These are phyloP conservation scores for Agonopterix arenella DNA, from an alignment of 2,888 invertebrate genomes.

Conservation along the genomic window DNA sequence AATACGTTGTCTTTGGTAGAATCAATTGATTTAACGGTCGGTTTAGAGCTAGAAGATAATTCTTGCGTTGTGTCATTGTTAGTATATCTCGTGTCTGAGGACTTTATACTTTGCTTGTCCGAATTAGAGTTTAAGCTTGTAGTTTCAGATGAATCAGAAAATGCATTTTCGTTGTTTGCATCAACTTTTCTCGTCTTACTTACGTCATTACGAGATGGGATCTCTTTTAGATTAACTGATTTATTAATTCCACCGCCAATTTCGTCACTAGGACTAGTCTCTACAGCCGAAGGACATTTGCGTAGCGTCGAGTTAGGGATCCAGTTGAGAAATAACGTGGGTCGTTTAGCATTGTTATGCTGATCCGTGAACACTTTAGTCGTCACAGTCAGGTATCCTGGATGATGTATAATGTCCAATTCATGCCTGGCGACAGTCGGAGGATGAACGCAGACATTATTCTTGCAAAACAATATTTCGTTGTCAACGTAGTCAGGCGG, in stretches of 20 bases:
- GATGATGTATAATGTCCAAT: slow-evolving; percentile 91
- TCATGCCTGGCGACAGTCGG: slow-evolving; percentile 89
- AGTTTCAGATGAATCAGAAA: slow-evolving; percentile 74
- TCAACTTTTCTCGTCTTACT: slow-evolving; percentile 42
- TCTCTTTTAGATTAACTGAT: slow-evolving; percentile 39
- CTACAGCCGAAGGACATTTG: slow-evolving; percentile 87
- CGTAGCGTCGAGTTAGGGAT: slow-evolving; percentile 94
- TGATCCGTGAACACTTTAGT: slow-evolving; percentile 88
- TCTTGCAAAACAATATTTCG: slow-evolving; percentile 93
- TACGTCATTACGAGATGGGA: slow-evolving; percentile 29
- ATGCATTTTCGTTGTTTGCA: slow-evolving; percentile 58
- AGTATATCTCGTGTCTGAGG: slow-evolving; percentile 57
- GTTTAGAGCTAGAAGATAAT: slow-evolving; percentile 56
- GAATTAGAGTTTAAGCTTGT: slow-evolving; percentile 70
- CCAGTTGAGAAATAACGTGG: slow-evolving; percentile 94
- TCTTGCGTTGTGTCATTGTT: slow-evolving; percentile 62
- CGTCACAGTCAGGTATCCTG: slow-evolving; percentile 93
- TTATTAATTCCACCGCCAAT: slow-evolving; percentile 42
- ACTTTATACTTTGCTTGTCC: slow-evolving; percentile 70
- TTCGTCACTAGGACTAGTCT: slow-evolving; percentile 74
- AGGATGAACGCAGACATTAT: slow-evolving; percentile 98
- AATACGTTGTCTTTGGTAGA: slow-evolving; percentile 56
- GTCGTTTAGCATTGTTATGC: slow-evolving; percentile 84
- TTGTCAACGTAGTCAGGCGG: slow-evolving; percentile 85
- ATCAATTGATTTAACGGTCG: slow-evolving; percentile 55